Conservation (phyloP, 35 echinoderm and acorn worm genomes). For the Apostichopus parvimensis region DNA sequence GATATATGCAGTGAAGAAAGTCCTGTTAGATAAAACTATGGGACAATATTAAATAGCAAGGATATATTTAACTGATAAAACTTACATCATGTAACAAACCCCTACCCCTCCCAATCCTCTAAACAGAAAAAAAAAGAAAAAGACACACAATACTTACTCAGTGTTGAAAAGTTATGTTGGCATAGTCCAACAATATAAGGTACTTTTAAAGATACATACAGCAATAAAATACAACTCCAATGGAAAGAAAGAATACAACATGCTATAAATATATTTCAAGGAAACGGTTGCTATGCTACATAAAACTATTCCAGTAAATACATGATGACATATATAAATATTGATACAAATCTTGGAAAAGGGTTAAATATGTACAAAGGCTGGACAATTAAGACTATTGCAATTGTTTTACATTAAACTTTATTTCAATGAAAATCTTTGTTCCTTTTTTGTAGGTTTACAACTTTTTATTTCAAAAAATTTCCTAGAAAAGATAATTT, state of each 20-base stretch:
- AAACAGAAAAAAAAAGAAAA: too few relatives aligned
- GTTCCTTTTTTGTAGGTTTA: not conserved
- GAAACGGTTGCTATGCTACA: not conserved
- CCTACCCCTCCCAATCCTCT: too few relatives aligned
- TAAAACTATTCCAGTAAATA: not conserved
- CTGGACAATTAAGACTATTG: slow-evolving; percentile 6
- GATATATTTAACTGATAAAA: too few relatives aligned
- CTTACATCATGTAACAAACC: too few relatives aligned
- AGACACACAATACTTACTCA: too few relatives aligned
- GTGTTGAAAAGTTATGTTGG: too few relatives aligned
- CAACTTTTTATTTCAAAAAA: not conserved
- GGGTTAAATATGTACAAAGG: not conserved
- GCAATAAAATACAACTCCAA: not conserved
- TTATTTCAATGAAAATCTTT: not conserved
- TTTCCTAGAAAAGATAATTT: not conserved
- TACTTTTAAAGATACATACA: not conserved
- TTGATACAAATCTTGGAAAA: not conserved
- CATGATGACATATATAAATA: not conserved
- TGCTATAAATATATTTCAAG: slow-evolving; percentile 3
- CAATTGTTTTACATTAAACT: not conserved
- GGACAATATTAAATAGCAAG: too few relatives aligned
- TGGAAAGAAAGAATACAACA: slow-evolving; percentile 1
- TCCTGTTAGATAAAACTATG: too few relatives aligned
- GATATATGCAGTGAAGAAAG: too few relatives aligned
- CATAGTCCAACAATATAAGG: too few relatives aligned